Evolutionary conservation across 92 coral and sea anemone species (phyloP), one percentile per base, ranked within the genome.

Genomic region (Plumapathes pennacea): DNA sequence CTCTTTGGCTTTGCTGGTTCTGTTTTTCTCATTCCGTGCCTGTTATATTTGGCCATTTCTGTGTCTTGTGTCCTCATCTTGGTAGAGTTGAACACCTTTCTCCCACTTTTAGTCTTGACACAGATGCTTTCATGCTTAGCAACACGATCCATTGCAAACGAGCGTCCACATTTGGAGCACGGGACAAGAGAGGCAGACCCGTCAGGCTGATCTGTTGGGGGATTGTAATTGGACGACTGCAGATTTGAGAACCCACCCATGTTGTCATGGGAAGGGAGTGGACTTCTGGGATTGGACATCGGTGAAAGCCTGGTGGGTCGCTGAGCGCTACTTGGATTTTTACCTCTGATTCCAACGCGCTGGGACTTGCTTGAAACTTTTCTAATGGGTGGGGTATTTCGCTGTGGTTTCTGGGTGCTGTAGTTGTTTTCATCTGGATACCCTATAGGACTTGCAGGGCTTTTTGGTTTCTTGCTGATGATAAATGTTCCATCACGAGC

Each of bases 161-260:
- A 83, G 21, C 99, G 81, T n/a, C 97, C 99, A 64, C 99, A 94
- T 39, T 80, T 85, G n/a, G 80, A 64, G 47, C 99, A 94, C 0
- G 83, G 90, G 1, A 49, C 64, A 21, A 94, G 74, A 46, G 67
- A 71, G 33, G 47, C 71, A 29, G 64, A 64, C 11, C 56, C 38
- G 9, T 67, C 60, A 0, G 51, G 28, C 41, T 51, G 46, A 13
- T 77, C 76, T 15, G 44, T 39, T 10, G 76, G 66, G 9, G 25
- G 67, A 3, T 39, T 46, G 3, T 34, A 12, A 37, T 38, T 54
- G 28, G 43, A 8, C 40, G 8, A 51, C 14, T 40, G 5, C 3
- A 29, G 41, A 7, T 22, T 38, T 10, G 73, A 43, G 22, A 62
- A 66, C 21, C 40, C 21, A 4, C 30, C 40, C 32, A 51, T 44